Conservation (phyloP, 1,140 invertebrate genomes). For the Chrysomallon squamiferum region DNA sequence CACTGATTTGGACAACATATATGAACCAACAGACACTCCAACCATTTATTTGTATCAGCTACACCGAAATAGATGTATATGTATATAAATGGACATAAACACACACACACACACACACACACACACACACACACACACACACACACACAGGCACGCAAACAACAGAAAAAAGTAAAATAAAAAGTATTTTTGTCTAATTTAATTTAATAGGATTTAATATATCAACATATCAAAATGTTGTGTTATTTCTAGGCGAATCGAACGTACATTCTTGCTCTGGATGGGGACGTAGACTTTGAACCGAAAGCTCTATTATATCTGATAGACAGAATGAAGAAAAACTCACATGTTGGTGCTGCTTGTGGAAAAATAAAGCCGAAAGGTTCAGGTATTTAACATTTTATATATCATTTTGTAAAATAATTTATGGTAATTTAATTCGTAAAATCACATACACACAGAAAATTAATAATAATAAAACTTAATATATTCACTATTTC, state of each 20-base stretch:
- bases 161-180: too few relatives aligned
- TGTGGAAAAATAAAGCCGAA: constrained; percentile 69
- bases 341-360: constrained; percentile 67
- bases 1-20: too few relatives aligned
- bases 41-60: too few relatives aligned
- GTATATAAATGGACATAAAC: too few relatives aligned
- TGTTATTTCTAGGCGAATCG: constrained; percentile 66
- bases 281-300: constrained; percentile 69
- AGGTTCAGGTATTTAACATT: constrained; percentile 46
- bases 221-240: too few relatives aligned
- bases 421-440: neutral
- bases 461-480: neutral
- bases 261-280: constrained; percentile 67
- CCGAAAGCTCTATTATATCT: constrained; percentile 66
- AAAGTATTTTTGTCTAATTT: too few relatives aligned
- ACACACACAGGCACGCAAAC: too few relatives aligned
- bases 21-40: too few relatives aligned
- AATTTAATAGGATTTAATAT: too few relatives aligned
- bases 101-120: too few relatives aligned
- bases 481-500: neutral
- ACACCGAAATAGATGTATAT: too few relatives aligned
- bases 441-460: neutral
- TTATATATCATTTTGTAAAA: neutral
- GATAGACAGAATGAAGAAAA: constrained; percentile 68
- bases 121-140: too few relatives aligned